phyloP scores from a whole-genome alignment of 2,113 vertebrate genomes.

The Xerus inauris region DNA sequence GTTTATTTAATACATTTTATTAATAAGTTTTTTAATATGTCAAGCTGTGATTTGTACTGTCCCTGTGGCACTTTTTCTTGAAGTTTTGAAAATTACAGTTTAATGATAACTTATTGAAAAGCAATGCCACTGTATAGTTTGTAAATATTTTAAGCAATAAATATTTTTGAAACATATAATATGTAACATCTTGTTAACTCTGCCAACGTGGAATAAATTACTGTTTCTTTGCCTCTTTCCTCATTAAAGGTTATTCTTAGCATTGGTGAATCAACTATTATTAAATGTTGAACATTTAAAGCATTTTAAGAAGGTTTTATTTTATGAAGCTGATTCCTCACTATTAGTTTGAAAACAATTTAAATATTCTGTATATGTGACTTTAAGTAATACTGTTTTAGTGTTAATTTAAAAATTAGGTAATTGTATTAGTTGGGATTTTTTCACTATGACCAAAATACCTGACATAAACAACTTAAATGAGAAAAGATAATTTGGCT shows the following conservation, averaged over 20 bases:
- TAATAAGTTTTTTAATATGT: background rate
- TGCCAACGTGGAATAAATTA: background rate
- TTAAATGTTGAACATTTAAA: background rate
- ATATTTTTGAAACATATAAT: background rate
- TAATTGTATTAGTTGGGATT: background rate
- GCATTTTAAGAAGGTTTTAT: background rate
- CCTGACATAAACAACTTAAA: no score
- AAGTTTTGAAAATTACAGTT: constrained; percentile 40
- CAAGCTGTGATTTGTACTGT: background rate
- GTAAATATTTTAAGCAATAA: background rate
- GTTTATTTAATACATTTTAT: no score
- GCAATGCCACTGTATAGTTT: background rate
- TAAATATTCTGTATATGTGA: background rate
- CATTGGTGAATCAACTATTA: background rate
- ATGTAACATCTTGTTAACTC: background rate
- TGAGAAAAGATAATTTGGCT: no score
- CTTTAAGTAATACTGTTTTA: background rate
- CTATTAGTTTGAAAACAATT: background rate
- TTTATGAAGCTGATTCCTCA: background rate
- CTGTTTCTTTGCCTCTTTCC: background rate
- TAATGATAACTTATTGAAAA: background rate
- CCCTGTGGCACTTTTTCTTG: background rate
- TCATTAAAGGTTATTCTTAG: background rate
- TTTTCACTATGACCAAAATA: no score
- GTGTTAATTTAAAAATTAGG: background rate